Evolutionary conservation across 2,888 invertebrate species (phyloP), one percentile per base, ranked within the genome.

Genomic region (Lycophotia porphyrea): DNA sequence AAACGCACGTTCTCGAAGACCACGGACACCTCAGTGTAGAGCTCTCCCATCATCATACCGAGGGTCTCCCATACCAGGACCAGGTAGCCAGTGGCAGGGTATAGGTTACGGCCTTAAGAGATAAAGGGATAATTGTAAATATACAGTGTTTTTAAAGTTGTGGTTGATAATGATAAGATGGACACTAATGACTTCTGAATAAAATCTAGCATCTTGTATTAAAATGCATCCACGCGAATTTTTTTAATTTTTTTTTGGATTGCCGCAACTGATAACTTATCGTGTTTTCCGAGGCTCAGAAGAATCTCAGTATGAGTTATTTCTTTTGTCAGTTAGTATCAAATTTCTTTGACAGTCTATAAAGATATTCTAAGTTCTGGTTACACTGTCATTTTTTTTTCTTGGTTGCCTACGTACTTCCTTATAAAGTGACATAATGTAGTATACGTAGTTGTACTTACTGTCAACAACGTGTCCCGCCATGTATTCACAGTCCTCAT

Each of bases 81-180:
- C 88, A 99, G 94, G 92, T 98, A 98, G 27, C 98, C 98, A 1
- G 99, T 98, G 0, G 99, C 99, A 0, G 99, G 99, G 88, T 98
- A 97, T 3, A 98, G 92, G 88, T 98, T 98, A 79, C 98, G 97
- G 15, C 98, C 98, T 97, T 83, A 11, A 42, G 42, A 69, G 60
- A 44, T 44, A 66, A 67, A 36, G 24, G 52, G 7, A 27, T 27
- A 0, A 11, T 39, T 21, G 5, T 52, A 7, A 55, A 34, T 55
- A 34, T 55, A 21, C 21, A 18, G 72, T n/a, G n/a, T 27, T 55
- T 55, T 7, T 27, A 7, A 55, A 27, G 27, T 5, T 55, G 27
- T 27, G 27, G 15, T 27, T n/a, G 52, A 52, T 13, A 52, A 52
- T 52, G 4, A 52, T 52, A 47, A 21, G 47, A 1, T 44, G 5